These are phyloP conservation scores for Champsocephalus esox DNA, from an alignment of 2,797 vertebrate species.

Conservation along the genomic window DNA sequence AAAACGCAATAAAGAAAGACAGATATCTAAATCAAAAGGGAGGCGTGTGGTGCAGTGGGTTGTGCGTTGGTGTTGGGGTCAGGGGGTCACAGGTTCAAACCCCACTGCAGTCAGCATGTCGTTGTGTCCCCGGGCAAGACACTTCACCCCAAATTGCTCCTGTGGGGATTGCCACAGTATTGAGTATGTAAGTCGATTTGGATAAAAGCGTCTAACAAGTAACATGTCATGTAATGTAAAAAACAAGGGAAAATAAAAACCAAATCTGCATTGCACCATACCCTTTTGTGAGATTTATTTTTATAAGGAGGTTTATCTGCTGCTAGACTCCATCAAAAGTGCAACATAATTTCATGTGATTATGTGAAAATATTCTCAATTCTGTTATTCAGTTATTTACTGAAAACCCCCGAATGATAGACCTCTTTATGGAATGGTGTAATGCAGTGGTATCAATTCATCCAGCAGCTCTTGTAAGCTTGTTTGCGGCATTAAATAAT, in stretches of 20 bases:
- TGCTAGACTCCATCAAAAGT: not conserved
- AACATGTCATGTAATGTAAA: too few species aligned
- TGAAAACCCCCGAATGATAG: not conserved
- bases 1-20: not conserved
- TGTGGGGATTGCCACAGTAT: too few species aligned
- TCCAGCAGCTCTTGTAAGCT: not conserved
- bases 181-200: too few species aligned
- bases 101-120: too few species aligned
- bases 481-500: not conserved
- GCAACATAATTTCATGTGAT: not conserved
- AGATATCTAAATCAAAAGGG: not conserved
- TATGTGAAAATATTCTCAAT: slow-evolving; percentile 1
- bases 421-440: not conserved
- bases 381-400: not conserved
- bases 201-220: too few species aligned
- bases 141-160: too few species aligned
- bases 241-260: not conserved
- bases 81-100: too few species aligned
- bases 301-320: not conserved
- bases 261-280: not conserved
- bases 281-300: not conserved
- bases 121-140: too few species aligned
- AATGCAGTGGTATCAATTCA: not conserved
- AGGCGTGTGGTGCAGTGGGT: too few species aligned
- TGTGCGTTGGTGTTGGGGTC: too few species aligned